Percentiles rank a stretch among this genome's conserved stretches.
phyloP scores from a whole-genome alignment of 2,888 invertebrate species.

The Baccha elongata region DNA sequence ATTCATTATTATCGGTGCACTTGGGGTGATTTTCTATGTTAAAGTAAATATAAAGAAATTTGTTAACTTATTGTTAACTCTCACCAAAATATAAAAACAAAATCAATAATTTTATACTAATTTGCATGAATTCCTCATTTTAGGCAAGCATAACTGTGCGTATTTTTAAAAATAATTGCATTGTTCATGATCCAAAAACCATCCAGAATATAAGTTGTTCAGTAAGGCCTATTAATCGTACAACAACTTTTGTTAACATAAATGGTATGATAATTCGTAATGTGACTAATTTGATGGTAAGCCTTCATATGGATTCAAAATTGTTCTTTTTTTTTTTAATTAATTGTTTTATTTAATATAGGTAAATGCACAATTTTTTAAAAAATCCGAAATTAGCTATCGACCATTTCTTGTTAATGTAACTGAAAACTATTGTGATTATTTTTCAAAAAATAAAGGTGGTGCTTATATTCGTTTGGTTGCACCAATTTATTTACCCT shows the following conservation, averaged over 20 bases:
- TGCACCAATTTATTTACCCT: slow-evolving; percentile 15
- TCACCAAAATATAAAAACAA: too few species aligned
- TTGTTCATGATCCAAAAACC: slow-evolving; percentile 5
- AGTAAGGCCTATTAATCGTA: slow-evolving; percentile 23
- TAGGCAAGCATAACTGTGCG: background rate
- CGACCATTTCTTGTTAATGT: slow-evolving; percentile 21
- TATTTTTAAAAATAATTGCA: background rate
- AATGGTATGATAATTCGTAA: slow-evolving; percentile 1
- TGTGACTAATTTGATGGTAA: slow-evolving; percentile 15
- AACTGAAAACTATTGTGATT: slow-evolving; percentile 33
- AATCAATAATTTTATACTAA: background rate
- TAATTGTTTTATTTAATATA: background rate
- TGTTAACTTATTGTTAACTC: background rate
- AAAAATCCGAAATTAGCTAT: background rate
- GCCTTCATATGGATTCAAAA: background rate
- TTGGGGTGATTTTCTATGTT: background rate
- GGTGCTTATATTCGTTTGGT: slow-evolving; percentile 11
- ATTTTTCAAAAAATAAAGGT: slow-evolving; percentile 25
- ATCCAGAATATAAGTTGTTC: slow-evolving; percentile 17
- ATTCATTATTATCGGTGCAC: background rate
- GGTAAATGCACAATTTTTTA: slow-evolving; percentile 24
- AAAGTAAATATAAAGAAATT: slow-evolving; percentile 3
- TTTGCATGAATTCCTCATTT: too few species aligned
- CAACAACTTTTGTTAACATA: slow-evolving; percentile 28
- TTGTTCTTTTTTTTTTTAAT: background rate